phyloP scores from a whole-genome alignment of 92 coral and sea anemone genomes.

The Porites divaricata region DNA sequence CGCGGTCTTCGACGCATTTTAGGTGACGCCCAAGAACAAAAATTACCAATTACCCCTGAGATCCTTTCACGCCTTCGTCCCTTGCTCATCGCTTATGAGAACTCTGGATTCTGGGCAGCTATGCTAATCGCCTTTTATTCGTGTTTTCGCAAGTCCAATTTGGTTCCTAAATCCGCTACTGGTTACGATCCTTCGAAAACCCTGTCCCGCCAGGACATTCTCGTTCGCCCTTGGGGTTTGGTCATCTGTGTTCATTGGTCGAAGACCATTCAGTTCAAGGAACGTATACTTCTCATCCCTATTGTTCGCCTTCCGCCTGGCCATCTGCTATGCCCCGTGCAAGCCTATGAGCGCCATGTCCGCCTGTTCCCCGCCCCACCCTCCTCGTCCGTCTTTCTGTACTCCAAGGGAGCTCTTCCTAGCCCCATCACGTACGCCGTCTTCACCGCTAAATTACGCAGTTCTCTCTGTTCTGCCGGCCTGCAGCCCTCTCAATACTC shows the following conservation, averaged over 20 bases:
- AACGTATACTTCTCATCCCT: slow-evolving; percentile 4
- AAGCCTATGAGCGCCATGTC: slow-evolving; percentile 33
- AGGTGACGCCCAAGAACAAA: slow-evolving; percentile 20
- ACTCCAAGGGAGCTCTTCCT: too few relatives aligned
- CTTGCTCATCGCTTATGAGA: background rate
- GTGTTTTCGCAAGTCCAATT: slow-evolving; percentile 6
- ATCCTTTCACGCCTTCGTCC: slow-evolving; percentile 12
- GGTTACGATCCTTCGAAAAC: too few relatives aligned
- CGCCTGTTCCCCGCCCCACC: slow-evolving; percentile 14
- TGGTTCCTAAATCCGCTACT: slow-evolving; percentile 19
- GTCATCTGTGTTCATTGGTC: slow-evolving; percentile 23
- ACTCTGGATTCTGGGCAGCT: slow-evolving; percentile 23
- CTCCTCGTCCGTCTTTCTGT: background rate
- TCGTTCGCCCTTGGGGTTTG: slow-evolving; percentile 25
- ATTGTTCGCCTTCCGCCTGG: slow-evolving; percentile 12
- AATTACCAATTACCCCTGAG: slow-evolving; percentile 27
- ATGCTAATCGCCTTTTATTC: slow-evolving; percentile 3
- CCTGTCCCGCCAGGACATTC: too few relatives aligned
- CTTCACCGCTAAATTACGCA: slow-evolving; percentile 7
- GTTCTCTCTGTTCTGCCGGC: background rate
- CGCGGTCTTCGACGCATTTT: slow-evolving; percentile 24
- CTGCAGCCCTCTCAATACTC: slow-evolving; percentile 38
- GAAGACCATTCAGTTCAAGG: slow-evolving; percentile 30
- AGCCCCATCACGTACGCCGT: slow-evolving; percentile 7
- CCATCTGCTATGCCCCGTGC: slow-evolving; percentile 17